These are phyloP conservation scores for Rhynchopsitta pachyrhyncha DNA, from an alignment of 2,113 vertebrate genomes.

Conservation along the genomic window DNA sequence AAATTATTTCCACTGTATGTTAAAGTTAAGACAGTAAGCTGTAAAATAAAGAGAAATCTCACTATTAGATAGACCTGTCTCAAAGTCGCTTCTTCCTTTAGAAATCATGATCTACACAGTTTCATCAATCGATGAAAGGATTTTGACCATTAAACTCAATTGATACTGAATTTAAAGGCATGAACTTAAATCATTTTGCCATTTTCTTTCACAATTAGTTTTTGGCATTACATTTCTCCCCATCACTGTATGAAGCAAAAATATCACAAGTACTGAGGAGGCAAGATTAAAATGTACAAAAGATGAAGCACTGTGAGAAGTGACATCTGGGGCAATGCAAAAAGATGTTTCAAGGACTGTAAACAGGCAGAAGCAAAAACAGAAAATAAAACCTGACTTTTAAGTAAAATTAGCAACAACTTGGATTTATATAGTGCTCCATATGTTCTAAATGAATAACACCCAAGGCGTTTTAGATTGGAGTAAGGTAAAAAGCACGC, in stretches of 20 bases:
- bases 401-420: constrained; percentile 76
- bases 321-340: constrained; percentile 41
- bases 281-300: constrained; percentile 35
- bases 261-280: constrained; percentile 6
- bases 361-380: constrained; percentile 71
- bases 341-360: constrained; percentile 61
- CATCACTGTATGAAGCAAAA: constrained; percentile 11
- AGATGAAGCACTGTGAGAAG: constrained; percentile 16
- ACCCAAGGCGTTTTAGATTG: constrained; percentile 49
- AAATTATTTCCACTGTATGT: constrained; percentile 68
- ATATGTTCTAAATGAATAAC: constrained; percentile 70
- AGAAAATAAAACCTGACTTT: constrained; percentile 75
- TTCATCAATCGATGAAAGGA: constrained; percentile 66
- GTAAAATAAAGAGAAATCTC: constrained; percentile 65
- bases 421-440: constrained; percentile 71
- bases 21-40: constrained; percentile 58
- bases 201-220: constrained; percentile 71
- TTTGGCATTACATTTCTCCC: constrained; percentile 47
- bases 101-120: constrained; percentile 71
- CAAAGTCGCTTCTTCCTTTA: constrained; percentile 64
- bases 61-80: constrained; percentile 72
- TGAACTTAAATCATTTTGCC: constrained; percentile 64
- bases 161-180: constrained; percentile 72
- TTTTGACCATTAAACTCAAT: constrained; percentile 76
- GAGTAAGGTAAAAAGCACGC: constrained; percentile 50